Conservation (phyloP, 2,888 invertebrate species). For the Nomada ruficornis region DNA sequence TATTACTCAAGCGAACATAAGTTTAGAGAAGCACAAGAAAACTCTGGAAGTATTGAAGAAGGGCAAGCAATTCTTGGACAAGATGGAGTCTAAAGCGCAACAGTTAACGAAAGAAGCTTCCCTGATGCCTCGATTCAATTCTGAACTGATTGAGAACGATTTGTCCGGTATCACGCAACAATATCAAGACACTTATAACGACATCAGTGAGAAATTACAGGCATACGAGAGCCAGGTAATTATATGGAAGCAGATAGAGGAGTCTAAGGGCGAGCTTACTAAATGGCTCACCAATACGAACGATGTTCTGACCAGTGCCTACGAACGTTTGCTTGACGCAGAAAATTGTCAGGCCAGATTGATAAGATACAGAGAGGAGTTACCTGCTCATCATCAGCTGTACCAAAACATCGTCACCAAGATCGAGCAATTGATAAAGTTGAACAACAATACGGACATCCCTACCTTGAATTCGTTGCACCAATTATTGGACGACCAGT, state of each 20-base stretch:
- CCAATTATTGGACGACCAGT: conserved; percentile 90
- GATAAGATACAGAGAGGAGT: conserved; percentile 93
- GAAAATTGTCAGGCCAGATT: conserved; percentile 92
- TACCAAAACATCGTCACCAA: conserved; percentile 92
- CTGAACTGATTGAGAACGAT: conserved; percentile 85
- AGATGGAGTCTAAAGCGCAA: conserved; percentile 91
- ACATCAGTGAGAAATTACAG: conserved; percentile 90
- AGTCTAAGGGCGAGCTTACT: conserved; percentile 92
- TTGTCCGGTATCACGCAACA: conserved; percentile 87
- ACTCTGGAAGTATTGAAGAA: conserved; percentile 91
- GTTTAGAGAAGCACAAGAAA: conserved; percentile 91
- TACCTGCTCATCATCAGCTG: conserved; percentile 91
- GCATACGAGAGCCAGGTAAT: conserved; percentile 94
- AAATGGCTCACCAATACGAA: conserved; percentile 94
- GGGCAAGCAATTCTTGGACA: conserved; percentile 90
- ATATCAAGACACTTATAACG: conserved; percentile 90
- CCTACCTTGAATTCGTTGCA: conserved; percentile 89
- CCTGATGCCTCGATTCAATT: conserved; percentile 88
- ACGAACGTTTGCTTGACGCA: conserved; percentile 91
- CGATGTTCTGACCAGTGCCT: conserved; percentile 90
- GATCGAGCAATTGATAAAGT: conserved; percentile 90
- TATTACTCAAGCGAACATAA: conserved; percentile 89
- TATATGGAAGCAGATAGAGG: conserved; percentile 97
- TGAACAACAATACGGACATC: conserved; percentile 89
- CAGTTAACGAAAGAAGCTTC: conserved; percentile 89